A percentile compares a stretch with the other conserved stretches of the same genome.
These are phyloP conservation scores for Drosophila mercatorum DNA, from an alignment of 2,888 invertebrate genomes.

Conservation along the genomic window DNA sequence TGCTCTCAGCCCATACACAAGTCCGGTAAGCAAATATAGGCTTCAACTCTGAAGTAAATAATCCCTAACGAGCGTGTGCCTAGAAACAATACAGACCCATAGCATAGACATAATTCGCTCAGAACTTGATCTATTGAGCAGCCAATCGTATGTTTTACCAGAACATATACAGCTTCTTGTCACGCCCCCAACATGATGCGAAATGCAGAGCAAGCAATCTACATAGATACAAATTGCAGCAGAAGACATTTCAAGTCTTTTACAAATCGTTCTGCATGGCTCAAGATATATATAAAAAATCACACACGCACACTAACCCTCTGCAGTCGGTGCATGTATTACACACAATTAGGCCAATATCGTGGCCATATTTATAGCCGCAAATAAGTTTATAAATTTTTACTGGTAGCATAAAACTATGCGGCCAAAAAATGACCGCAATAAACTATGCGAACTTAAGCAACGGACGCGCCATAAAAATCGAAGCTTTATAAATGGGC, in stretches of 20 bases:
- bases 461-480: slow-evolving; percentile 60
- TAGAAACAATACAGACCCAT: background rate
- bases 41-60: background rate
- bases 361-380: slow-evolving; percentile 66
- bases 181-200: background rate
- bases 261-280: slow-evolving; percentile 55
- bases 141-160: background rate
- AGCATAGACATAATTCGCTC: background rate
- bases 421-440: slow-evolving; percentile 50
- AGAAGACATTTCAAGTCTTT: slow-evolving; percentile 54
- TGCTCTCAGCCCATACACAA: slow-evolving; percentile 4
- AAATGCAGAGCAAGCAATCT: slow-evolving; percentile 9
- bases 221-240: slow-evolving; percentile 33
- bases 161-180: background rate
- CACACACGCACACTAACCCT: slow-evolving; percentile 9
- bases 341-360: slow-evolving; percentile 74
- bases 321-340: slow-evolving; percentile 49
- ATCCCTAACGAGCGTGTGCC: background rate
- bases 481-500: slow-evolving; percentile 73
- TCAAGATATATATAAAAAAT: slow-evolving; percentile 54
- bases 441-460: slow-evolving; percentile 63
- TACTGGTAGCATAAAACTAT: slow-evolving; percentile 61
- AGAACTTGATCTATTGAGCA: background rate
- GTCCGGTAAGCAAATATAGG: background rate
- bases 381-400: slow-evolving; percentile 72